Conservation (phyloP, 2,797 vertebrate genomes). For the Ispidina picta region DNA sequence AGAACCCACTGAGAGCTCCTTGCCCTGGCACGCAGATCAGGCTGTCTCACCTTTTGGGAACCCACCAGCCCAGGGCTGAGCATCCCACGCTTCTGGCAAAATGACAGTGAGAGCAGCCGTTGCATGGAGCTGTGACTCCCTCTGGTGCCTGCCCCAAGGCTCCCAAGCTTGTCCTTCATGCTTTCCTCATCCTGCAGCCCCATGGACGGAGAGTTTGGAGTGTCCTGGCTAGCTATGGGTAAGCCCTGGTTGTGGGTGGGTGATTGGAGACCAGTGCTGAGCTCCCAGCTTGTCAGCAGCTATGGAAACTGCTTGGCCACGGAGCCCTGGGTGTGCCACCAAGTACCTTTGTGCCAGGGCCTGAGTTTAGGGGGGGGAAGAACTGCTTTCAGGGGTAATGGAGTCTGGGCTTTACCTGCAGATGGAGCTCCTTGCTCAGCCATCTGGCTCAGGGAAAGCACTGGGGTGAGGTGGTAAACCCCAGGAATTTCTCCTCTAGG, state of each 20-base stretch:
- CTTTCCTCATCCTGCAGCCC: not conserved
- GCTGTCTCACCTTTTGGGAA: not conserved
- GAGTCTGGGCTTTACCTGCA: constrained; percentile 4
- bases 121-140: not conserved
- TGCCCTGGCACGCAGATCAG: accelerated
- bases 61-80: not conserved
- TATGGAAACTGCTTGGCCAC: accelerated
- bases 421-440: not conserved
- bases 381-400: not conserved
- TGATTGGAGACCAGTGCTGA: not conserved
- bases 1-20: not conserved
- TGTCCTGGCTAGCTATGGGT: accelerated
- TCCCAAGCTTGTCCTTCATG: accelerated
- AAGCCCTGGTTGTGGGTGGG: not conserved
- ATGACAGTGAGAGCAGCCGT: accelerated
- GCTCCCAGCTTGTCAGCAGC: not conserved
- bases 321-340: not conserved
- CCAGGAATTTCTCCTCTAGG: not conserved
- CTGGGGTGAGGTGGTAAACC: not conserved
- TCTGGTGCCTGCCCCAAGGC: not conserved
- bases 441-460: accelerated
- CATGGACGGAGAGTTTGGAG: not conserved
- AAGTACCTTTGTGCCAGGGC: not conserved
- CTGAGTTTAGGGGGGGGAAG: accelerated
- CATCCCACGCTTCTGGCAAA: accelerated